Conservation (phyloP, 2,888 invertebrate genomes). For the Mantis religiosa region DNA sequence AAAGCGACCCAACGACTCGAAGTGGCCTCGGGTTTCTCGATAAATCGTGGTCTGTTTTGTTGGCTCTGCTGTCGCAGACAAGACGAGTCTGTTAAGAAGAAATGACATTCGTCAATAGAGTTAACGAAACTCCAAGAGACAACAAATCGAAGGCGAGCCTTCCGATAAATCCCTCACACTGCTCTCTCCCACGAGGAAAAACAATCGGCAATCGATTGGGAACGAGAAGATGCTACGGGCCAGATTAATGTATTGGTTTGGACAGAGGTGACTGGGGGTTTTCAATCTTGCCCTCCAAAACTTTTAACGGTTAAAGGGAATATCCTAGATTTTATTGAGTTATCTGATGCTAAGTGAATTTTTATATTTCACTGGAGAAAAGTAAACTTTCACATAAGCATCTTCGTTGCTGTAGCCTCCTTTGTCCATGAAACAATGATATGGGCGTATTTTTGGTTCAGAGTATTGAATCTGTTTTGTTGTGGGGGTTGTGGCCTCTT, state of each 20-base stretch:
- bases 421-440: too few species aligned
- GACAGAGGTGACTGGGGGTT: not conserved
- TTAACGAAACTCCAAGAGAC: constrained; percentile 9
- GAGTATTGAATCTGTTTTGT: too few species aligned
- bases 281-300: not conserved
- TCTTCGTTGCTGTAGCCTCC: too few species aligned
- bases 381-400: too few species aligned
- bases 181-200: constrained; percentile 10
- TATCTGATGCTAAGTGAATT: not conserved
- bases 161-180: constrained; percentile 1
- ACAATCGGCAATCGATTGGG: constrained; percentile 13
- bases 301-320: not conserved
- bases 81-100: not conserved
- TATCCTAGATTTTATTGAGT: not conserved
- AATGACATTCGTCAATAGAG: constrained; percentile 12
- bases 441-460: too few species aligned
- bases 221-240: not conserved
- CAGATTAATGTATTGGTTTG: not conserved
- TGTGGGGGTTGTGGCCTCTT: too few species aligned
- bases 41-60: not conserved
- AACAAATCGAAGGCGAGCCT: not conserved
- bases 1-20: not conserved
- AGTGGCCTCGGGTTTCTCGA: not conserved
- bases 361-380: not conserved
- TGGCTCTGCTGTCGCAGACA: not conserved